Evolutionary conservation across 2,888 invertebrate genomes (phyloP).

Genomic region (Aphidoletes aphidimyza): DNA sequence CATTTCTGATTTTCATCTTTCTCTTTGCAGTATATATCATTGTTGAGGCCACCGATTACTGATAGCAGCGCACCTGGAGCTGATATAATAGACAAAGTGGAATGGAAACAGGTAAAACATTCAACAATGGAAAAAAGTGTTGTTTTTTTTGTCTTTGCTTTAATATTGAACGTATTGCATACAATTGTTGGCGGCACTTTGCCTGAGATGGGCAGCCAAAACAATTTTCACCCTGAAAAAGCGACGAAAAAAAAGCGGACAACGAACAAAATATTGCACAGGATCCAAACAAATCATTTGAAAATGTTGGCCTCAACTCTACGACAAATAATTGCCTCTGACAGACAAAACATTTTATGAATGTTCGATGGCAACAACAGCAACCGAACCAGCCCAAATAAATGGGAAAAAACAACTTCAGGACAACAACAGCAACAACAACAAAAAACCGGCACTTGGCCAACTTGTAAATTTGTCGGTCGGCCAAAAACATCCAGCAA

Average conservation of each 20-base stretch:
- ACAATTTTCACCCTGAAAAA: too few species aligned
- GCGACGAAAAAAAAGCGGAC: too few species aligned
- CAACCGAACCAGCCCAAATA: too few species aligned
- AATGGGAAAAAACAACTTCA: neutral
- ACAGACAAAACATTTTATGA: neutral
- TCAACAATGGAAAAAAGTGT: too few species aligned
- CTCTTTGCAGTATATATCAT: conserved; percentile 81
- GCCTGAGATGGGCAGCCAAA: neutral
- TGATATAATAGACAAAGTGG: conserved; percentile 81
- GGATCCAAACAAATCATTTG: neutral
- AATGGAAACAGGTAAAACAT: conserved; percentile 85
- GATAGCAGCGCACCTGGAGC: conserved; percentile 73
- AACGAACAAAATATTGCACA: neutral
- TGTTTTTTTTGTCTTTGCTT: neutral
- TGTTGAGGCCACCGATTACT: conserved; percentile 83
- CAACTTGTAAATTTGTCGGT: neutral
- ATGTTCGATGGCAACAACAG: neutral
- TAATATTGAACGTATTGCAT: neutral
- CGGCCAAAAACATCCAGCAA: neutral
- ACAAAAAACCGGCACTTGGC: neutral
- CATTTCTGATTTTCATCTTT: neutral
- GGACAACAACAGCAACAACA: neutral
- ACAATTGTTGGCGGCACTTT: neutral
- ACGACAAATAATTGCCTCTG: conserved; percentile 15
- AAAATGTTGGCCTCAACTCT: neutral